These are phyloP conservation scores for Pelobates fuscus DNA, from an alignment of 2,113 vertebrate species.

Conservation along the genomic window DNA sequence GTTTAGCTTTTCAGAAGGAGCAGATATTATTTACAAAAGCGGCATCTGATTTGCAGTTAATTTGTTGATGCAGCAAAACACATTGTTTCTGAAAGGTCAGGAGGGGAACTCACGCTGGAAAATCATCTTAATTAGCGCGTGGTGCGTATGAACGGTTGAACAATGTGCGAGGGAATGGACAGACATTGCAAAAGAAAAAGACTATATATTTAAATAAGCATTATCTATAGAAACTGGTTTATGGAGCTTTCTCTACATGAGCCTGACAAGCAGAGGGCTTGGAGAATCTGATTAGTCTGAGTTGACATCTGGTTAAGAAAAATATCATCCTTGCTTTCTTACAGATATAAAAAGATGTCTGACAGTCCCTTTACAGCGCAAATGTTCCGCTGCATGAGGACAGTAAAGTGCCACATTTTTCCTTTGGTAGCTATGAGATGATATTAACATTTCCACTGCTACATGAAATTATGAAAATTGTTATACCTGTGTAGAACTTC, in stretches of 20 bases:
- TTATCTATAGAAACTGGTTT: constrained; percentile 51
- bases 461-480: background rate
- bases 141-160: constrained; percentile 52
- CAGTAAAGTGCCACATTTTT: background rate
- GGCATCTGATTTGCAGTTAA: constrained; percentile 70
- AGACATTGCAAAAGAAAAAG: background rate
- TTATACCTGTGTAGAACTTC: no score
- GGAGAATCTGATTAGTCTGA: background rate
- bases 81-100: constrained; percentile 74
- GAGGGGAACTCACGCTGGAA: constrained; percentile 66
- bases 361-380: background rate
- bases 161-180: constrained; percentile 6
- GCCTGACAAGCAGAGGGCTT: constrained; percentile 12
- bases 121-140: constrained; percentile 71
- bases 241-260: constrained; percentile 1
- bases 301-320: background rate
- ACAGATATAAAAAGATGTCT: constrained; percentile 8
- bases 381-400: background rate
- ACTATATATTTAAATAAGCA: constrained; percentile 58
- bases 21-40: constrained; percentile 55
- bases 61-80: constrained; percentile 81
- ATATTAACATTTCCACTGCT: background rate
- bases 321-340: constrained; percentile 48
- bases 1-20: background rate
- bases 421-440: background rate